These are phyloP conservation scores for Syrrhaptes paradoxus DNA, from an alignment of 2,113 vertebrate genomes.

Conservation along the genomic window DNA sequence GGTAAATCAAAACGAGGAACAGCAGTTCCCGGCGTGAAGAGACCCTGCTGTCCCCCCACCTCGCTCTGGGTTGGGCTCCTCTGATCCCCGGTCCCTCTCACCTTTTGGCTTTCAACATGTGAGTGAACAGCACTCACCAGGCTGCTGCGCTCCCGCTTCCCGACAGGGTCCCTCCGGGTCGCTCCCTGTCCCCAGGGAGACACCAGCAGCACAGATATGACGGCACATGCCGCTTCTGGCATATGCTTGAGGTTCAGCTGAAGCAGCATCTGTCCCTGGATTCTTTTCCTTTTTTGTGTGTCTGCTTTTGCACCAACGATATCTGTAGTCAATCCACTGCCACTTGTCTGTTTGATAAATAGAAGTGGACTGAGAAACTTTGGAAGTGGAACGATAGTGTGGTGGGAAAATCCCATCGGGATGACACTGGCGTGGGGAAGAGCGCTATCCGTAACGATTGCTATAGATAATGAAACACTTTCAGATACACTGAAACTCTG, in stretches of 20 bases:
- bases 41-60: background rate
- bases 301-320: background rate
- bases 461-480: too few relatives aligned
- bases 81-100: background rate
- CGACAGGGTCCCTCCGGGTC: background rate
- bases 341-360: background rate
- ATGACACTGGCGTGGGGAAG: background rate
- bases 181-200: background rate
- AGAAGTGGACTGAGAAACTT: background rate
- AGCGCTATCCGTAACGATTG: background rate
- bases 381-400: background rate
- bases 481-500: background rate
- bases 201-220: background rate
- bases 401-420: background rate
- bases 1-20: background rate
- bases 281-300: background rate
- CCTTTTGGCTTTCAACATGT: background rate
- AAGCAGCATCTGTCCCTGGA: background rate
- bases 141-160: background rate
- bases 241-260: background rate
- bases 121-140: background rate
- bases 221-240: background rate
- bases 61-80: rapidly evolving
- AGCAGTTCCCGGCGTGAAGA: background rate
- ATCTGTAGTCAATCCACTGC: background rate